Conservation (phyloP, 2,888 invertebrate genomes). For the Villa cingulata region DNA sequence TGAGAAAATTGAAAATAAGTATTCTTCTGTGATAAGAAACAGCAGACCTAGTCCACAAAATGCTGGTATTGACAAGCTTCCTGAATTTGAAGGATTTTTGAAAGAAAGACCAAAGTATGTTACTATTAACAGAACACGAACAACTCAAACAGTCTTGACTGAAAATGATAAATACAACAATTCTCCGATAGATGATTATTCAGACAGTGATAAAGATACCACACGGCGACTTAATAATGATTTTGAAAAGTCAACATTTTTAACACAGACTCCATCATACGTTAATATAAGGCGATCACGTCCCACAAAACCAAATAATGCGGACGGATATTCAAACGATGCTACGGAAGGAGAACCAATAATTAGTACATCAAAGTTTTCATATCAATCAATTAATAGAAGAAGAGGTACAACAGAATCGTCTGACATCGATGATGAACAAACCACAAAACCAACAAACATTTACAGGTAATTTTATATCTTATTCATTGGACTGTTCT, state of each 20-base stretch:
- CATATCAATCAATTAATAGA: slow-evolving; percentile 25
- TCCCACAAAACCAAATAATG: slow-evolving; percentile 33
- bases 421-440: background rate
- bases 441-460: background rate
- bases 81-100: slow-evolving; percentile 32
- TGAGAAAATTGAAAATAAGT: slow-evolving; percentile 28
- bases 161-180: slow-evolving; percentile 22
- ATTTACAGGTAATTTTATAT: slow-evolving; percentile 2
- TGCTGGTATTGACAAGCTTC: slow-evolving; percentile 36
- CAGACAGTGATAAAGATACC: slow-evolving; percentile 10
- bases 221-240: slow-evolving; percentile 15
- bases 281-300: slow-evolving; percentile 56
- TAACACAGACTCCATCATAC: slow-evolving; percentile 44
- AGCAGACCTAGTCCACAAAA: slow-evolving; percentile 46
- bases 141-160: slow-evolving; percentile 31
- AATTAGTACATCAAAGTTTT: slow-evolving; percentile 13
- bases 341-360: background rate
- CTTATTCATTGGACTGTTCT: too few relatives aligned
- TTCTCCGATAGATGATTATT: slow-evolving; percentile 16
- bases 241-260: slow-evolving; percentile 12
- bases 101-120: slow-evolving; percentile 49
- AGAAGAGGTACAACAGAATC: slow-evolving; percentile 2
- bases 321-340: slow-evolving; percentile 13
- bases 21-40: slow-evolving; percentile 48
- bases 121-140: slow-evolving; percentile 48